Percentiles rank a stretch among this genome's conserved stretches.
phyloP scores from a whole-genome alignment of 2,888 invertebrate species.

The Byasa hedistus region DNA sequence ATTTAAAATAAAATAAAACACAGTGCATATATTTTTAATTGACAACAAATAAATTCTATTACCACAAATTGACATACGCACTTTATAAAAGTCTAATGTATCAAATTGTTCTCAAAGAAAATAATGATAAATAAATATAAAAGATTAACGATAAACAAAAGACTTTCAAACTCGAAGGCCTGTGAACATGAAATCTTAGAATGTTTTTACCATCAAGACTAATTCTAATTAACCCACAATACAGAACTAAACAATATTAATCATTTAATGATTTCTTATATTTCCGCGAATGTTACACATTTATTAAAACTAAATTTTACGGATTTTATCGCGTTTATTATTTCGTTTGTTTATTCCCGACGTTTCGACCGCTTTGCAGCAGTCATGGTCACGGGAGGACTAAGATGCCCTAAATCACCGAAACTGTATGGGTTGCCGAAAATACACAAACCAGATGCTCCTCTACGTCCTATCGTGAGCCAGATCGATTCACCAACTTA shows the following conservation, averaged over 20 bases:
- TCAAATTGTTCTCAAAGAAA: neutral
- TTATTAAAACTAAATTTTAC: too few relatives aligned
- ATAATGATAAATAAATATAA: neutral
- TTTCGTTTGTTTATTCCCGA: too few relatives aligned
- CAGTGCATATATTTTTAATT: slow-evolving; percentile 64
- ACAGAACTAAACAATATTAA: neutral
- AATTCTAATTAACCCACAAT: neutral
- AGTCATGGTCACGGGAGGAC: too few relatives aligned
- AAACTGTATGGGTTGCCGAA: too few relatives aligned
- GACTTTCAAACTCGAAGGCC: slow-evolving; percentile 3
- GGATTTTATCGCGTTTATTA: too few relatives aligned
- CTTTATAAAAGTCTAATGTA: slow-evolving; percentile 31
- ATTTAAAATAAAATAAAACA: neutral
- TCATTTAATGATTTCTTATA: too few relatives aligned
- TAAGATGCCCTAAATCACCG: too few relatives aligned
- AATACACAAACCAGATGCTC: too few relatives aligned
- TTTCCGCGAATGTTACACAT: too few relatives aligned
- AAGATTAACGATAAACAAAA: neutral
- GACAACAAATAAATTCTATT: slow-evolving; percentile 66
- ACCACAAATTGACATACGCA: slow-evolving; percentile 60
- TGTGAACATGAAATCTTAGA: neutral
- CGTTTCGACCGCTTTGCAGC: too few relatives aligned
- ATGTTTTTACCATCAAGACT: neutral
- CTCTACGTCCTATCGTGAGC: too few relatives aligned
- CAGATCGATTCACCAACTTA: too few relatives aligned